Evolutionary conservation across 2,113 vertebrate genomes (phyloP).

Genomic region (Scophthalmus maximus): DNA sequence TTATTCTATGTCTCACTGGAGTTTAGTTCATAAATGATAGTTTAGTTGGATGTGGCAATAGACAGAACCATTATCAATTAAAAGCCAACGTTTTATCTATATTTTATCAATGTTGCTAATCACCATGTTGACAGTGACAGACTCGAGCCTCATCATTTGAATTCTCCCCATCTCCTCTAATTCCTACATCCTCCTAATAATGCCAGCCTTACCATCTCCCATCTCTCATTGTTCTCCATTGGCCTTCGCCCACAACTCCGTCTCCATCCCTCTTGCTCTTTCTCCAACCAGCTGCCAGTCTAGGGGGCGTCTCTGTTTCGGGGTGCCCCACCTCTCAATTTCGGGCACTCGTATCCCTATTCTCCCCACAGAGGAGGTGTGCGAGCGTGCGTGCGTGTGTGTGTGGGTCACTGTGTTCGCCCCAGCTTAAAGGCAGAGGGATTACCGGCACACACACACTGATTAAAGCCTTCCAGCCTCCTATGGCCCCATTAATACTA

Average conservation of each 20-base stretch:
- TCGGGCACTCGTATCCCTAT: conserved; percentile 57
- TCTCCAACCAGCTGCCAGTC: conserved; percentile 74
- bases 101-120: not conserved
- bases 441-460: conserved; percentile 84
- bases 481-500: conserved; percentile 87
- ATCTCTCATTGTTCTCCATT: conserved; percentile 44
- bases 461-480: conserved; percentile 86
- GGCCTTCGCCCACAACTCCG: conserved; percentile 27
- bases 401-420: conserved; percentile 72
- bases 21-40: not conserved
- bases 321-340: conserved; percentile 69
- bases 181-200: conserved; percentile 9
- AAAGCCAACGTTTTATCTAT: not conserved
- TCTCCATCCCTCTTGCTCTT: conserved; percentile 52
- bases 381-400: conserved; percentile 37
- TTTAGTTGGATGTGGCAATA: not conserved
- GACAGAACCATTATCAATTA: not conserved
- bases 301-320: conserved; percentile 64
- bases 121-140: conserved; percentile 24
- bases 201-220: conserved; percentile 14
- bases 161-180: not conserved
- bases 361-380: conserved; percentile 32
- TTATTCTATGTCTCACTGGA: not conserved
- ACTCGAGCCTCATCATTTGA: conserved; percentile 1
- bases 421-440: conserved; percentile 82